phyloP scores from a whole-genome alignment of 2,113 vertebrate species.

The Irena cyanogastra region DNA sequence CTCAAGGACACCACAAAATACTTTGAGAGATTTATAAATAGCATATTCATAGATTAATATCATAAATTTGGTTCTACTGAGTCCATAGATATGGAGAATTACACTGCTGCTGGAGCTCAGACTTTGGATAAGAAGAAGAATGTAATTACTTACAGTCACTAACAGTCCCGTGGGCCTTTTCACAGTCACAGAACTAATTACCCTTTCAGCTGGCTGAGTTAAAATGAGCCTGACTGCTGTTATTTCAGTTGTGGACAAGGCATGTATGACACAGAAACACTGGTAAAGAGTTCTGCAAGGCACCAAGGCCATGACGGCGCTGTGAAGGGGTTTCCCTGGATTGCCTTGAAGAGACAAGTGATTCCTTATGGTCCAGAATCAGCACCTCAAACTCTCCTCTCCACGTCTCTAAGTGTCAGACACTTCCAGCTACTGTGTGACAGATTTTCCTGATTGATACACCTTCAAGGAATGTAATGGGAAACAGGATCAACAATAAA shows the following conservation, averaged over 20 bases:
- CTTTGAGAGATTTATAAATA: neutral
- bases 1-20: neutral
- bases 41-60: neutral
- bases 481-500: neutral
- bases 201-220: slow-evolving; percentile 29
- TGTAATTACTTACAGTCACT: slow-evolving; percentile 47
- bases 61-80: neutral
- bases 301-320: neutral
- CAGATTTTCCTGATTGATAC: neutral
- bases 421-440: neutral
- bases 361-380: neutral
- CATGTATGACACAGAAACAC: neutral
- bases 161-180: slow-evolving; percentile 9
- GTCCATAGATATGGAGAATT: neutral
- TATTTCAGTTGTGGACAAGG: neutral
- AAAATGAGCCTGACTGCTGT: neutral
- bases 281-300: neutral
- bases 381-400: neutral
- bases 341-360: neutral
- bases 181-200: slow-evolving; percentile 56
- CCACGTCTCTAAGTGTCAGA: neutral
- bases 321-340: neutral
- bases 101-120: slow-evolving; percentile 5
- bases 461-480: neutral
- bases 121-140: slow-evolving; percentile 44